Conservation (phyloP, 2,888 invertebrate species). For the Apodemia mormo region DNA sequence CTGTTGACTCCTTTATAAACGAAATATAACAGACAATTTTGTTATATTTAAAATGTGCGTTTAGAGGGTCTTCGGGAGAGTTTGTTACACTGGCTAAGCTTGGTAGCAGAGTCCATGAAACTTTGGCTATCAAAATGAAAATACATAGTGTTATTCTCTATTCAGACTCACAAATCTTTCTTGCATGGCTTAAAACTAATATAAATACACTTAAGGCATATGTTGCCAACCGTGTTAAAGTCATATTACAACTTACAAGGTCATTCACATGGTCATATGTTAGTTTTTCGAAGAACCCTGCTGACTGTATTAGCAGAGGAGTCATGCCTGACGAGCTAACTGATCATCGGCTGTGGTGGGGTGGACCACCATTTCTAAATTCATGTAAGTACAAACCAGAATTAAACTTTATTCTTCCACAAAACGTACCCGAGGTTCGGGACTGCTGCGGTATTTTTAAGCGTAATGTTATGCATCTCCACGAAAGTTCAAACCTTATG, state of each 20-base stretch:
- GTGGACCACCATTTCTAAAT: not conserved
- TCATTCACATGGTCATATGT: not conserved
- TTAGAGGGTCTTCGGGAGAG: no score
- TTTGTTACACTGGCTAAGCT: conserved; percentile 28
- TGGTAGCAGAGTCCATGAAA: conserved; percentile 19
- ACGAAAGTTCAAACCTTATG: not conserved
- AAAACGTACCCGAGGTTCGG: not conserved
- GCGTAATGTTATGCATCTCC: not conserved
- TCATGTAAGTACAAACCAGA: not conserved
- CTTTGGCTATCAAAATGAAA: conserved; percentile 15
- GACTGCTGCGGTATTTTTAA: not conserved
- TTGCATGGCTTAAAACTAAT: not conserved
- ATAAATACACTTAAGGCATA: not conserved
- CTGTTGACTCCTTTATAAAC: no score
- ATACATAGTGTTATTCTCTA: conserved; percentile 22
- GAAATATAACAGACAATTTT: no score
- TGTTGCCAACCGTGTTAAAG: not conserved
- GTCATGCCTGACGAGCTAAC: not conserved
- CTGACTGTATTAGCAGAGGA: not conserved
- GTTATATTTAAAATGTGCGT: no score
- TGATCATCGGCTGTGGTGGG: not conserved
- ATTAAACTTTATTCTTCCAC: not conserved
- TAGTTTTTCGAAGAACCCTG: not conserved
- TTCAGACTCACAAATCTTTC: not conserved
- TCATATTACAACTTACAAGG: not conserved